phyloP scores from a whole-genome alignment of 2,797 vertebrate genomes.

The Xenentodon cancila region DNA sequence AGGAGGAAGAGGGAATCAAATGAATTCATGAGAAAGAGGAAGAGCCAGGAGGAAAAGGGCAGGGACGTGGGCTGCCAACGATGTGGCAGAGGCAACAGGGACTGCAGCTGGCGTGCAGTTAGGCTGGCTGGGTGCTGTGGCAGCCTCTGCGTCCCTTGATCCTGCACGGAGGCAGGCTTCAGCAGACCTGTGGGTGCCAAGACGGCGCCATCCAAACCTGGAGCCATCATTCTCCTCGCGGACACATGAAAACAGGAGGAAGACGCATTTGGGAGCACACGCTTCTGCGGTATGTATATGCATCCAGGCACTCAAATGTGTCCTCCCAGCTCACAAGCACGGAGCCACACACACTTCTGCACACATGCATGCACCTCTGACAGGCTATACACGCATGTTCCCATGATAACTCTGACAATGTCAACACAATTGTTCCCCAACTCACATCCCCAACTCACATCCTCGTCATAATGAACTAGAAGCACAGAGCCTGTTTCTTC shows the following conservation, averaged over 20 bases:
- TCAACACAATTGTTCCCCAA: conserved; percentile 70
- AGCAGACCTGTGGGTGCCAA: conserved; percentile 74
- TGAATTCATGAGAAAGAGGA: conserved; percentile 48
- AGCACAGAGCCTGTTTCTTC: conserved; percentile 51
- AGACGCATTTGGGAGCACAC: conserved; percentile 30
- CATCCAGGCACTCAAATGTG: conserved; percentile 58
- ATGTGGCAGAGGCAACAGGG: conserved; percentile 70
- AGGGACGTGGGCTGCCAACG: conserved; percentile 66
- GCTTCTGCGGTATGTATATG: conserved; percentile 51
- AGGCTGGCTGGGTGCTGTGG: conserved; percentile 62
- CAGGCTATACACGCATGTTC: conserved; percentile 73
- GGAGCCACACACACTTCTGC: conserved; percentile 13
- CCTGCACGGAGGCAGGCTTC: conserved; percentile 75
- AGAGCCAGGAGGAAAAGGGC: conserved; percentile 51
- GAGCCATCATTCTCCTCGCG: conserved; percentile 70
- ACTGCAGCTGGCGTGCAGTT: conserved; percentile 71
- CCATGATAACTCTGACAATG: conserved; percentile 73
- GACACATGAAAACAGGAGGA: conserved; percentile 61
- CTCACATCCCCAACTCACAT: conserved; percentile 64
- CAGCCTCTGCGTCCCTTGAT: conserved; percentile 76
- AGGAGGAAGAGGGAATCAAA: conserved; percentile 19
- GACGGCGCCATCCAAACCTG: conserved; percentile 71
- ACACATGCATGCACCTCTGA: conserved; percentile 48
- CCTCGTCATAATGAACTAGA: conserved; percentile 74
- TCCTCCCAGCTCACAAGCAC: conserved; percentile 28